Evolutionary conservation across 2,888 invertebrate genomes (phyloP).

Genomic region (Standfussiana lucernea): DNA sequence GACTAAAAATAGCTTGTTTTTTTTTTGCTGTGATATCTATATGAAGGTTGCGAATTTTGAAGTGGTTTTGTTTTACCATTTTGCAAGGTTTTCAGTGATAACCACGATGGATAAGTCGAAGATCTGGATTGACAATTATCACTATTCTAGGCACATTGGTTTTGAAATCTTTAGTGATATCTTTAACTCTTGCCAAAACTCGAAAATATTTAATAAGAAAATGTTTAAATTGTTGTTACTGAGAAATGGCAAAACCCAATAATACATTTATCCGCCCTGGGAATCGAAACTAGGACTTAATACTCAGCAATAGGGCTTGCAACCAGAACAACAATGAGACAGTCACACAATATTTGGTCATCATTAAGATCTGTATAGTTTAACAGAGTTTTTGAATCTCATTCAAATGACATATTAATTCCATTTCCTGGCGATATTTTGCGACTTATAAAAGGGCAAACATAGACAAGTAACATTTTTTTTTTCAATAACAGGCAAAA

Average conservation of each 20-base stretch:
- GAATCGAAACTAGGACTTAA: background rate
- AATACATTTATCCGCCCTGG: background rate
- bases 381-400: background rate
- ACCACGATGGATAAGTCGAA: too few relatives aligned
- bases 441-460: background rate
- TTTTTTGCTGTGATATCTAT: background rate
- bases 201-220: too few relatives aligned
- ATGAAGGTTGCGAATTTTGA: background rate
- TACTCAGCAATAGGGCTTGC: background rate
- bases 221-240: background rate
- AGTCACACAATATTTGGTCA: background rate
- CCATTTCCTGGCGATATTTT: background rate
- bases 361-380: background rate
- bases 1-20: constrained; percentile 10
- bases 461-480: background rate
- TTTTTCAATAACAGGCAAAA: background rate
- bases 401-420: background rate
- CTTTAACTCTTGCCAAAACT: too few relatives aligned
- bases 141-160: too few relatives aligned
- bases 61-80: background rate
- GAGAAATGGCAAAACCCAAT: background rate
- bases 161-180: too few relatives aligned
- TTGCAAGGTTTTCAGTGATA: too few relatives aligned
- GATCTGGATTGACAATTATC: too few relatives aligned
- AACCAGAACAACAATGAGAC: too few relatives aligned